Conservation (phyloP, 1,140 invertebrate genomes). For the Manduca sexta region DNA sequence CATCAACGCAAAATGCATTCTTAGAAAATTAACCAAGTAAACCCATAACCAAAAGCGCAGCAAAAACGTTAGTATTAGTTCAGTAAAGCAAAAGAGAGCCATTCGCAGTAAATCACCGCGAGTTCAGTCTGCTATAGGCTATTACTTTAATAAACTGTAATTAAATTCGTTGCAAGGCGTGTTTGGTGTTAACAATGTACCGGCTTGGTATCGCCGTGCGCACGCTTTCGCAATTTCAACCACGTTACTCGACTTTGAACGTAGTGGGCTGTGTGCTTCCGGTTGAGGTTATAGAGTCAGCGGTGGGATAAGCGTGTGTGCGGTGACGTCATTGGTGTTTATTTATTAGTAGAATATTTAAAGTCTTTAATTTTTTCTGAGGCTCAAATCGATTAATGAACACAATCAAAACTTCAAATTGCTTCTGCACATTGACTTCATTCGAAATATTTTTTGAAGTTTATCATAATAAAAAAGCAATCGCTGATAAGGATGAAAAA, state of each 20-base stretch:
- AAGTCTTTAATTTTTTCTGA: neutral
- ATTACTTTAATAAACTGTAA: conserved; percentile 32
- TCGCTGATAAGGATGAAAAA: too few relatives aligned
- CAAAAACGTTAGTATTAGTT: too few relatives aligned
- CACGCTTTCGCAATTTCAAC: conserved; percentile 14
- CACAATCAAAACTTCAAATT: neutral
- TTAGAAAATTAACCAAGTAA: too few relatives aligned
- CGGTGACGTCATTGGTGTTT: neutral
- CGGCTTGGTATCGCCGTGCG: conserved; percentile 6
- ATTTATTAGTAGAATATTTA: too few relatives aligned
- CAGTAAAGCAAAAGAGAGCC: neutral
- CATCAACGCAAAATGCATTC: too few relatives aligned
- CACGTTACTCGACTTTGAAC: conserved; percentile 11
- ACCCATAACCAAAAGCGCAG: too few relatives aligned
- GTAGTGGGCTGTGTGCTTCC: neutral
- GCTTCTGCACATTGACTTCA: too few relatives aligned
- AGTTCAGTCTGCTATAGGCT: conserved; percentile 4
- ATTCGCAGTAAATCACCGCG: conserved; percentile 5
- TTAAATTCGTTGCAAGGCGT: conserved; percentile 30
- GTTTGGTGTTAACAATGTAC: conserved; percentile 20
- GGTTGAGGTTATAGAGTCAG: neutral
- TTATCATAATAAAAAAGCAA: too few relatives aligned
- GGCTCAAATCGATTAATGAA: neutral
- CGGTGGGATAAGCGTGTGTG: neutral
- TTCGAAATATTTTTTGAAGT: too few relatives aligned